Evolutionary conservation across 2,797 vertebrate genomes (phyloP), one percentile per base, ranked within the genome.

Genomic region (Pyrocephalus nanus): DNA sequence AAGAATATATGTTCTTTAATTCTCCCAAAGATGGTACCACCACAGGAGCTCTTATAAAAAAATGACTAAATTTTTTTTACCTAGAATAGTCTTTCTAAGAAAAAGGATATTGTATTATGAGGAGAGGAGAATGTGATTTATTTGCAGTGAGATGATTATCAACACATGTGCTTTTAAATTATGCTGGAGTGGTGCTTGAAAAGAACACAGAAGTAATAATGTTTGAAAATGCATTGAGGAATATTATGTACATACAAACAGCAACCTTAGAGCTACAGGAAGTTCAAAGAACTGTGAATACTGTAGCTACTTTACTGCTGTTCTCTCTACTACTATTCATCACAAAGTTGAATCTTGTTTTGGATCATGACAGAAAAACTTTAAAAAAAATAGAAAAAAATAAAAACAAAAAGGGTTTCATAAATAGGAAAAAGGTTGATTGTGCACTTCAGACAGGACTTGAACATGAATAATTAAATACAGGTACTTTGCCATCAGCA

Each of bases 391-490:
- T 15, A 13, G 30, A 51, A 20, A 9, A 34, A 40, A 71, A 80
- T 4, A 14, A 47, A 65, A 69, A 13, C 9, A 58, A 42, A 66
- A 89, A 32, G 3, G 4, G 8, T 83, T 80, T 86, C 5, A 6
- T 54, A 57, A 81, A 53, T 27, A 77, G 27, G 42, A 70, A 55
- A 55, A 90, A 60, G 15, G 50, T 72, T 78, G 76, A 78, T 75
- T 12, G 4, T 74, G 77, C 20, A 50, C 45, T 82, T 92, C 65
- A 90, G 42, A 50, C 17, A 84, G 80, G 34, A 90, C 27, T 60
- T 69, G n/a, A 84, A 81, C 40, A 69, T 88, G 58, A 93, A 88
- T 94, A 65, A 84, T 92, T 93, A 91, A 95, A 93, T 69, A 57
- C 8, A 86, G 55, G 47, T 69, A 55, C 50, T 88, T 81, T 72